These are phyloP conservation scores for Peromyscus melanophrys DNA, from an alignment of 2,797 vertebrate species.

Conservation along the genomic window DNA sequence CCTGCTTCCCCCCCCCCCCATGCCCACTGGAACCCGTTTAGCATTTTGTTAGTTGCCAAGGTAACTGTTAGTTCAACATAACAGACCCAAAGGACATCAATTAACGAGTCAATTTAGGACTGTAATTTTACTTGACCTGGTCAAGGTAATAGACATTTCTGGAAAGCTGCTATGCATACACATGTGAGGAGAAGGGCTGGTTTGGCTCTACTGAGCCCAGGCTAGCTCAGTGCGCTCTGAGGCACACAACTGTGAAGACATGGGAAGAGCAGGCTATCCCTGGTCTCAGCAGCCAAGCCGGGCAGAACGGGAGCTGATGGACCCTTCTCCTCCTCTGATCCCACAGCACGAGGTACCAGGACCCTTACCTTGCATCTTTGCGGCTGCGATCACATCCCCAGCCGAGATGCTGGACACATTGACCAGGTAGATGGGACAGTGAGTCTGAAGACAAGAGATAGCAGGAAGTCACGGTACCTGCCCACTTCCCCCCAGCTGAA, in stretches of 20 bases:
- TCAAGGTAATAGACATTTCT: constrained; percentile 11
- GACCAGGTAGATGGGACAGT: constrained; percentile 97
- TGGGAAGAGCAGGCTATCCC: background rate
- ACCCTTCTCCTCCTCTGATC: rapidly evolving
- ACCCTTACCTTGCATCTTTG: constrained; percentile 97
- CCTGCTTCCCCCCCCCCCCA: background rate
- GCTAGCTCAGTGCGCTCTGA: background rate
- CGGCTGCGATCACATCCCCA: constrained; percentile 95
- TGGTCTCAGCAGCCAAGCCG: background rate
- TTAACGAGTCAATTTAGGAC: constrained; percentile 48
- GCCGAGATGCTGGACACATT: constrained; percentile 98
- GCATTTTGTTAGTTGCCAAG: constrained; percentile 52
- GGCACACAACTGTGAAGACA: background rate
- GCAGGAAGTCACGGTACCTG: background rate
- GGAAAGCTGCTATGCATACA: background rate
- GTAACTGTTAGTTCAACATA: constrained; percentile 42
- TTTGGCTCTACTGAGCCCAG: background rate
- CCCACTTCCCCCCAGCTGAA: rapidly evolving
- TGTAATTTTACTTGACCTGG: constrained; percentile 10
- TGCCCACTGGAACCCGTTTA: background rate
- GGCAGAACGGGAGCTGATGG: rapidly evolving
- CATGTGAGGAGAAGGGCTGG: background rate
- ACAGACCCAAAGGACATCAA: constrained; percentile 22
- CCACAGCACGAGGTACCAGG: rapidly evolving
- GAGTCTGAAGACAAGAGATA: constrained; percentile 90